phyloP scores from a whole-genome alignment of 2,113 vertebrate species.

The Lophura nycthemera region DNA sequence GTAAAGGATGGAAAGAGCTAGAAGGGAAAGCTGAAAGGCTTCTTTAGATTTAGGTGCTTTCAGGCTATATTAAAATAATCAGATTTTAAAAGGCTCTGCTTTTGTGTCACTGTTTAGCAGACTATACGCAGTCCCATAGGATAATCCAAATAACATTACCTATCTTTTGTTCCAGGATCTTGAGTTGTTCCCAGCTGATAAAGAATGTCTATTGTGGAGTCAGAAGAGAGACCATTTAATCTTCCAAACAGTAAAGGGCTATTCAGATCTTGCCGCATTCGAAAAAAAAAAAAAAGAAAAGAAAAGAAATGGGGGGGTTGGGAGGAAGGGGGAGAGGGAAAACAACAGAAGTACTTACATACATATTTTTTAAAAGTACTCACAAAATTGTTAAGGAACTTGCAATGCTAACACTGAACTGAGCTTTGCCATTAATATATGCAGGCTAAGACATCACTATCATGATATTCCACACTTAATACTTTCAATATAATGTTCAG shows the following conservation, averaged over 20 bases:
- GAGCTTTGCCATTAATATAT: neutral
- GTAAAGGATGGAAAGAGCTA: neutral
- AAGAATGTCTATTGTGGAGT: constrained; percentile 98
- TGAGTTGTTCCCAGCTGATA: constrained; percentile 98
- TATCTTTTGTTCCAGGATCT: constrained; percentile 96
- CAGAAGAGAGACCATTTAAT: constrained; percentile 96
- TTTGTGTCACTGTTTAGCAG: neutral
- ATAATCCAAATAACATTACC: constrained; percentile 79
- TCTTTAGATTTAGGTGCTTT: neutral
- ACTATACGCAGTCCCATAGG: neutral
- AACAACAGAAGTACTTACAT: constrained; percentile 59
- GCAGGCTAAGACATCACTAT: neutral
- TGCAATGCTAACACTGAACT: neutral
- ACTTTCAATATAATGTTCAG: neutral
- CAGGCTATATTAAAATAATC: neutral
- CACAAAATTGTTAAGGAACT: neutral
- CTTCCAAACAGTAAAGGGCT: constrained; percentile 97
- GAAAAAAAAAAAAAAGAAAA: neutral
- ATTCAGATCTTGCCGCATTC: constrained; percentile 88
- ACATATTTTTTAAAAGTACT: neutral
- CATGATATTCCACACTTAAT: neutral
- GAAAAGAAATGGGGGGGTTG: neutral
- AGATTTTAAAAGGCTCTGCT: neutral
- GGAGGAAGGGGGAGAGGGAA: neutral
- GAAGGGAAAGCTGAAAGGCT: neutral